These are phyloP conservation scores for Emys orbicularis DNA, from an alignment of 2,797 vertebrate genomes.

Conservation along the genomic window DNA sequence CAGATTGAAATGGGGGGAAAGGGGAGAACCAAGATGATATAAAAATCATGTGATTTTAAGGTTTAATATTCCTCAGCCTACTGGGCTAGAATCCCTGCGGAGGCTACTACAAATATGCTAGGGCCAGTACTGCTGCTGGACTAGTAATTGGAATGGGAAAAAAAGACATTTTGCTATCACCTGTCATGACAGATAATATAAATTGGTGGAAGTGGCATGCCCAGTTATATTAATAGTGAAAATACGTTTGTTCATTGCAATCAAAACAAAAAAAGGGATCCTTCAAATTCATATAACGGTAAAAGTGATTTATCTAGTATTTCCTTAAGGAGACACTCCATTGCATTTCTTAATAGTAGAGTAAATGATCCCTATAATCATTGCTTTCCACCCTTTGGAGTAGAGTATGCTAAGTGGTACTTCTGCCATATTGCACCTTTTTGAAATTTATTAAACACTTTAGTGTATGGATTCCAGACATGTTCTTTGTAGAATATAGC, in stretches of 20 bases:
- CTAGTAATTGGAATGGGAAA: not conserved
- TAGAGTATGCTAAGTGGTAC: not conserved
- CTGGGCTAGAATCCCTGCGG: not conserved
- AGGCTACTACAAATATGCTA: not conserved
- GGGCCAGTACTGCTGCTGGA: not conserved
- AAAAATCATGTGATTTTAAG: not conserved
- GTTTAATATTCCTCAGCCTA: not conserved
- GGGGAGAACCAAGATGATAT: not conserved
- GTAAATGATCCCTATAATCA: not conserved
- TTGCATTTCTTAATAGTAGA: not conserved
- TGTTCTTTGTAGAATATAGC: not conserved
- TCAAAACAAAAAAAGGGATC: not conserved
- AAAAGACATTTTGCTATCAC: not conserved
- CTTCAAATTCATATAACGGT: not conserved
- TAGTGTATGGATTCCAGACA: not conserved
- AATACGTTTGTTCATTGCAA: not conserved
- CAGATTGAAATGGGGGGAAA: not conserved
- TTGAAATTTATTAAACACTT: slow-evolving; percentile 6
- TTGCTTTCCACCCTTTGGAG: not conserved
- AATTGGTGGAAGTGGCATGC: not conserved
- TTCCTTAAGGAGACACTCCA: not conserved
- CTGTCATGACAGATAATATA: not conserved
- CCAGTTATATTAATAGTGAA: not conserved
- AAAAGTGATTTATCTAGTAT: not conserved
- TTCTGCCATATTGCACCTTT: not conserved